These are phyloP conservation scores for Sinhomidia bicolor DNA, from an alignment of 2,888 invertebrate genomes.

Conservation along the genomic window DNA sequence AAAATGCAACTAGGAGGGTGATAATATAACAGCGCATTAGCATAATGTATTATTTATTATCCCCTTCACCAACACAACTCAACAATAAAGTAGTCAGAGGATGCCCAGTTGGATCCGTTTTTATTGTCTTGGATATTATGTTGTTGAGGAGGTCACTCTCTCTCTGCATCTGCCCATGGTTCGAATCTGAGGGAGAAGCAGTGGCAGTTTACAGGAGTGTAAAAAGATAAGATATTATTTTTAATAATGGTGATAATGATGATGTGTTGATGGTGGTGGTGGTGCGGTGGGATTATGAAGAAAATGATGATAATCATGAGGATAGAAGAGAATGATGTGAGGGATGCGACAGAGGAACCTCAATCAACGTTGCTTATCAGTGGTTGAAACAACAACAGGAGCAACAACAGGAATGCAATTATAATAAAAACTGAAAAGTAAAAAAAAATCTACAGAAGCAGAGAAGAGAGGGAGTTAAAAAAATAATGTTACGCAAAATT, in stretches of 20 bases:
- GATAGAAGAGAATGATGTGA: neutral
- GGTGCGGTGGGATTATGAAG: neutral
- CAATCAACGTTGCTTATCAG: constrained; percentile 28
- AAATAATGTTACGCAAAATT: constrained; percentile 1
- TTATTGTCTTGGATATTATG: neutral
- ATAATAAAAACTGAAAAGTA: constrained; percentile 7
- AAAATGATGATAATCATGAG: neutral
- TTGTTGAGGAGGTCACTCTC: constrained; percentile 32
- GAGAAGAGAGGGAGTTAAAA: neutral
- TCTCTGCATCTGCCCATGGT: too few relatives aligned
- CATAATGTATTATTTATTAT: constrained; percentile 45
- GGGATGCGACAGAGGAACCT: neutral
- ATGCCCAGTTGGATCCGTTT: constrained; percentile 23
- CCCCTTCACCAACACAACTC: neutral
- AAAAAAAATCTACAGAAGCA: neutral
- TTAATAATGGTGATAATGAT: constrained; percentile 18
- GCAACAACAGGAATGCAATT: constrained; percentile 3
- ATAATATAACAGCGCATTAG: constrained; percentile 18
- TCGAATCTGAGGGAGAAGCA: neutral
- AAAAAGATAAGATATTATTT: constrained; percentile 26
- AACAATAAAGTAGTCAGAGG: constrained; percentile 18
- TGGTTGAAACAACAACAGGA: too few relatives aligned
- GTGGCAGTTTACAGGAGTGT: neutral
- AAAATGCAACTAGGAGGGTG: neutral
- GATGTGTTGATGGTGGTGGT: constrained; percentile 29